phyloP scores from a whole-genome alignment of 2,797 vertebrate species.

The Brotula barbata region DNA sequence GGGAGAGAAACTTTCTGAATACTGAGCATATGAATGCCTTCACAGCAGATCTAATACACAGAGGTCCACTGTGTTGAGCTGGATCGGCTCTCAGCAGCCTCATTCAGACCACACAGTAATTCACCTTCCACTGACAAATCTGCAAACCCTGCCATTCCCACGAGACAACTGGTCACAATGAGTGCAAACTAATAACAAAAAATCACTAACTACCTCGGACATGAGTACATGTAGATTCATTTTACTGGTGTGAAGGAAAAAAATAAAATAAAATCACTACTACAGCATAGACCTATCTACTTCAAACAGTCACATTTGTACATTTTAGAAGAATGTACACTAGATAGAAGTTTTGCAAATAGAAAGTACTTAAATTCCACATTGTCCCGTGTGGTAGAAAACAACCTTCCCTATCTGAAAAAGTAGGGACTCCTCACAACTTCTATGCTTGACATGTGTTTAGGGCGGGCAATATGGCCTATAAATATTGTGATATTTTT shows the following conservation, averaged over 20 bases:
- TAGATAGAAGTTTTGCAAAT: no score
- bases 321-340: no score
- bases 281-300: background rate
- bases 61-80: slow-evolving; percentile 64
- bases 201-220: slow-evolving; percentile 13
- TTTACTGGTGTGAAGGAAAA: no score
- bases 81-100: slow-evolving; percentile 55
- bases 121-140: slow-evolving; percentile 48
- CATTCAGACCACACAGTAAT: slow-evolving; percentile 63
- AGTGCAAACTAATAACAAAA: background rate
- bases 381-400: no score
- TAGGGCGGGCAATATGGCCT: no score
- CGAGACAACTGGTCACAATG: slow-evolving; percentile 22
- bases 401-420: no score
- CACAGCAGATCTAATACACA: slow-evolving; percentile 62
- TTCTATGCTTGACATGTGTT: no score
- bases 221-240: no score
- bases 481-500: no score
- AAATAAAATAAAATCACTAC: background rate
- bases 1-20: slow-evolving; percentile 67
- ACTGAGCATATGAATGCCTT: slow-evolving; percentile 67
- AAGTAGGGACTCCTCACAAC: no score
- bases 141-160: slow-evolving; percentile 43
- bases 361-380: no score
- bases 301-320: no score